Base-by-base conservation (phyloP, 1,140 invertebrate species). In the Caligus rogercresseyi region DNA sequence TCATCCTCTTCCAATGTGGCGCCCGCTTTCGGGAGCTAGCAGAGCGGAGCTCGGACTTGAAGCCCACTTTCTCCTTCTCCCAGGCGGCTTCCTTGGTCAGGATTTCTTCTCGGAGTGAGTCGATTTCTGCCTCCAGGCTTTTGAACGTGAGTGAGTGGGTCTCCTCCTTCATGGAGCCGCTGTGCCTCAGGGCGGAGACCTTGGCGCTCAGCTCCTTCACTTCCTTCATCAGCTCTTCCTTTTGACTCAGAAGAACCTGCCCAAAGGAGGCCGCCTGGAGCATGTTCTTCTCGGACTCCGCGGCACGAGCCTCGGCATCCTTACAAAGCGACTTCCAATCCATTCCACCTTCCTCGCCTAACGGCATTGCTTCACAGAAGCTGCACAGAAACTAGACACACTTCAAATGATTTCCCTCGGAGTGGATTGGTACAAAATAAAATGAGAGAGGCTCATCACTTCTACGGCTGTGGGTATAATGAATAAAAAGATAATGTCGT, bases 201-300 rank as follows among this genome's bases (percentile, higher is more conserved):
- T 24, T 43, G 25, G 56, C 51, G 14, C 14, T 16, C 2, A 51
- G 24, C 14, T 64, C 61, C 25, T 66, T 56, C 25, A 59, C 25
- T 52, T 66, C 63, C 4, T n/a, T 43, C 23, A 53, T 20, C 24
- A 66, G 58, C 23, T 59, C 43, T 1, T 57, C 16, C 23, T 63
- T 60, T 19, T 63, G 21, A 2, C 59, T 31, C 4, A 66, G 25
- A 25, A 66, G 65, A 19, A 58, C 43, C 18, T 63, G 61, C 16
- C 65, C 65, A 54, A 51, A 66, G 3, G 55, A 58, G 7, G 65
- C 65, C 3, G 65, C 65, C 20, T 58, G 16, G 15, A 63, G 52
- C 13, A 62, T 64, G 52, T 66, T 66, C 23, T 58, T 52, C 20
- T 66, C 65, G 0, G 65, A 54, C 31, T 66, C 65, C 15, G 19